Evolutionary conservation across 2,888 invertebrate genomes (phyloP).

Genomic region (Terebella lapidaria): DNA sequence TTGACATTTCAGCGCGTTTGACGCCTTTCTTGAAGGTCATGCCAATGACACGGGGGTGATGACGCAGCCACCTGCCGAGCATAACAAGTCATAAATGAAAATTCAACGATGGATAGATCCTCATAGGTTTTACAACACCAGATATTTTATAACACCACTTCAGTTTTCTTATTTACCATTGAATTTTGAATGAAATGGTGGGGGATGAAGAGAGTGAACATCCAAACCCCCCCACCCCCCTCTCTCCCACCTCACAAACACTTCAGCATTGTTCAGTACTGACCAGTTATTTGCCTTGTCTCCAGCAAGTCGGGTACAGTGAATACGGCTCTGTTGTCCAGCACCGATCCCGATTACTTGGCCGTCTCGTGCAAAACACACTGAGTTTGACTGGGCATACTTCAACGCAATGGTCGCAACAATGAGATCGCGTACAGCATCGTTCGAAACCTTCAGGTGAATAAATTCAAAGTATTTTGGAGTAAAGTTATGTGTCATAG

Average conservation of each 20-base stretch:
- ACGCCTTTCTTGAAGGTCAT: slow-evolving; percentile 82
- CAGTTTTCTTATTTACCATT: too few relatives aligned
- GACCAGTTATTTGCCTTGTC: slow-evolving; percentile 95
- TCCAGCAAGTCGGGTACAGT: slow-evolving; percentile 94
- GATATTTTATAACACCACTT: too few relatives aligned
- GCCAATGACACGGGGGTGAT: slow-evolving; percentile 77
- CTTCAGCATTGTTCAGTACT: too few relatives aligned
- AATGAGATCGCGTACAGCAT: slow-evolving; percentile 80
- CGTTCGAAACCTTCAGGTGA: slow-evolving; percentile 65
- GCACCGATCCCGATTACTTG: slow-evolving; percentile 87
- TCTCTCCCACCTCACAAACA: background rate
- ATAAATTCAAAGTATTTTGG: background rate
- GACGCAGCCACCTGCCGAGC: slow-evolving; percentile 78
- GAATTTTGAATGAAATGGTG: too few relatives aligned
- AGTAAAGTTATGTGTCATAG: too few relatives aligned
- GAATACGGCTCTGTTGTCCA: slow-evolving; percentile 97
- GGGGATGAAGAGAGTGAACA: background rate
- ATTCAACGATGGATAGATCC: too few relatives aligned
- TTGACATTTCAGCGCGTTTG: slow-evolving; percentile 86
- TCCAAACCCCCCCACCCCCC: background rate
- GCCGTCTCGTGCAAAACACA: slow-evolving; percentile 90
- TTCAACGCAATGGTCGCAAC: slow-evolving; percentile 95
- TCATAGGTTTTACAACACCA: too few relatives aligned
- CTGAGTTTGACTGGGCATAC: slow-evolving; percentile 97
- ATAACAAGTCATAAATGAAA: background rate